Evolutionary conservation across 1,140 invertebrate species (phyloP), one percentile per base, ranked within the genome.

Genomic region (Lordiphosa collinella): DNA sequence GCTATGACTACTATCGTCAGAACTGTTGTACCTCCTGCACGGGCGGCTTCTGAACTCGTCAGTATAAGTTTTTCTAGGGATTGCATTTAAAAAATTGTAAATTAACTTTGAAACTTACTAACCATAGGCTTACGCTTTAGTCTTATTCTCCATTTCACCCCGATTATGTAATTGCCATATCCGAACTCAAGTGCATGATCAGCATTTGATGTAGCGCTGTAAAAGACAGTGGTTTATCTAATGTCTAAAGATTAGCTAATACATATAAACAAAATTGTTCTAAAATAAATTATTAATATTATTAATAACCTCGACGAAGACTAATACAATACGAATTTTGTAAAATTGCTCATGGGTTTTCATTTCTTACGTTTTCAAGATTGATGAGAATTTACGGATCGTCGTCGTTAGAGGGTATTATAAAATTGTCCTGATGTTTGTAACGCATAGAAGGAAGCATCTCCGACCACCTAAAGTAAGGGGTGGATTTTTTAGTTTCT

Each of bases 1-100:
- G 92, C 74, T 96, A 95, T 84, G 92, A 93, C 52, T 96, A 94
- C 89, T 96, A 96, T 88, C 92, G 92, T 29, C 91, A 91, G 32
- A 93, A 94, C 40, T 97, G 96, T 76, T 97, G 96, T 87, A 47
- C 55, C 14, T 84, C 87, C 13, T 88, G 87, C 51, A 60, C 68
- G 12, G 46, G 41, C 9, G 32, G 41, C 48, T 31, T 16, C 41
- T 62, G 59, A 49, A 53, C 11, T 32, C 31, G 35, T 9, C 36
- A 29, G 11, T 25, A 25, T 25, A 25, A 7, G 22, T 0, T 25
- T 25, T 25, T 25, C 3, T 58, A 18, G 9, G 16, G 41, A 44
- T 29, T 44, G 41, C 41, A 44, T 44, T 44, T 44, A 44, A 25
- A 44, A 25, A 44, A 44, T 44, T 44, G 41, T 44, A 44, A 44